Percentiles rank a stretch among this genome's conserved stretches.
These are phyloP conservation scores for Oxycera nigricornis DNA, from an alignment of 2,888 invertebrate species.

Conservation along the genomic window DNA sequence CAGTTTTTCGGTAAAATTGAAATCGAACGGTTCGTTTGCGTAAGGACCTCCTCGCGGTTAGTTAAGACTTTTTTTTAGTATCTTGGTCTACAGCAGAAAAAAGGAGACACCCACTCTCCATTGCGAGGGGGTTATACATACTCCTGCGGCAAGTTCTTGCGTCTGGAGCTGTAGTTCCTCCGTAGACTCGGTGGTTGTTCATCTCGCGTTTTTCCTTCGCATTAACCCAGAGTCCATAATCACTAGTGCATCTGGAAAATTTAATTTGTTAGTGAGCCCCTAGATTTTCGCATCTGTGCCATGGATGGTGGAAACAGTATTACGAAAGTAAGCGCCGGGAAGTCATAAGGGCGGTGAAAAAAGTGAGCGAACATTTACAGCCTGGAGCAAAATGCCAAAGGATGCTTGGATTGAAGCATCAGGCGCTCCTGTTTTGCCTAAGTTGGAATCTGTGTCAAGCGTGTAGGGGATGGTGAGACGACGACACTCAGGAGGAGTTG, in stretches of 20 bases:
- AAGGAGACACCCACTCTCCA: not conserved
- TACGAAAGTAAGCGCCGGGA: not conserved
- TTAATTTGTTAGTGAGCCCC: no score
- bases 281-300: not conserved
- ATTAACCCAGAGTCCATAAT: no score
- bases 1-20: constrained; percentile 29
- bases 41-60: not conserved
- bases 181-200: not conserved
- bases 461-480: not conserved
- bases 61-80: not conserved
- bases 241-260: no score
- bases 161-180: not conserved
- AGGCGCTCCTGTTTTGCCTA: not conserved
- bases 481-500: not conserved
- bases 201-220: not conserved
- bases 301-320: not conserved
- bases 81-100: not conserved
- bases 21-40: constrained; percentile 2
- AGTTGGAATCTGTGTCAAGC: not conserved
- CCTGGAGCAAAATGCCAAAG: not conserved
- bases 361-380: not conserved
- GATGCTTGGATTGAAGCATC: not conserved
- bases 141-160: not conserved
- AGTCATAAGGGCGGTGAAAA: not conserved
- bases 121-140: not conserved